A percentile compares a stretch with the other conserved stretches of the same genome.
These are phyloP conservation scores for Drosophila varians DNA, from an alignment of 1,140 invertebrate species.

Conservation along the genomic window DNA sequence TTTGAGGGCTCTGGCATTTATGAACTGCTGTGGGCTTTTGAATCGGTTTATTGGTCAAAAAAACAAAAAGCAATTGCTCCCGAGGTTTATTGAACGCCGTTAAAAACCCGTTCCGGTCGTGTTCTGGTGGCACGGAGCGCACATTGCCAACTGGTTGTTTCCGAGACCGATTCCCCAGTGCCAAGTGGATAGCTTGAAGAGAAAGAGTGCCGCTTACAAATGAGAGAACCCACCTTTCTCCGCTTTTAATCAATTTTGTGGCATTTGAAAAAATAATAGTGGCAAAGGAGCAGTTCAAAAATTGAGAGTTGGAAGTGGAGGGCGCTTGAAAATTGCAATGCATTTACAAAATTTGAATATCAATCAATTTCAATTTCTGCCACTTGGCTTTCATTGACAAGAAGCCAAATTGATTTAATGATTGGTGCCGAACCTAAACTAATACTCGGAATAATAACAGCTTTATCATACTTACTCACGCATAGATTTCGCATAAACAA, in stretches of 20 bases:
- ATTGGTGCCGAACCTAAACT: too few relatives aligned
- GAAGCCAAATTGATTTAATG: constrained; percentile 14
- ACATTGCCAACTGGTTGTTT: constrained; percentile 49
- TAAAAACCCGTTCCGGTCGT: constrained; percentile 58
- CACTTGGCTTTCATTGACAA: constrained; percentile 48
- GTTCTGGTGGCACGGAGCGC: constrained; percentile 44
- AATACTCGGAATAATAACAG: too few relatives aligned
- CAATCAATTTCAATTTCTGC: constrained; percentile 61
- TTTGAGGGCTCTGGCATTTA: constrained; percentile 18
- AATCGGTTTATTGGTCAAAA: constrained; percentile 35
- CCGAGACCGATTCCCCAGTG: neutral
- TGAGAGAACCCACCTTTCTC: constrained; percentile 11
- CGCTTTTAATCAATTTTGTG: constrained; percentile 24
- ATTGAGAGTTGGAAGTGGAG: neutral
- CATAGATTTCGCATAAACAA: neutral
- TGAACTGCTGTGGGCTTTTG: constrained; percentile 1
- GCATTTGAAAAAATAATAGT: constrained; percentile 8
- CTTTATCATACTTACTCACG: neutral
- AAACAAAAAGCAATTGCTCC: neutral
- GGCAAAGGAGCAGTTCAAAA: neutral
- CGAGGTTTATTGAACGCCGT: constrained; percentile 26
- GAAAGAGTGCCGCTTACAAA: constrained; percentile 1
- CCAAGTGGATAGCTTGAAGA: neutral
- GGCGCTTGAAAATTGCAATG: constrained; percentile 26
- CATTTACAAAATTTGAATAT: constrained; percentile 47